Conservation (phyloP, 2,113 vertebrate species). For the Sander vitreus region DNA sequence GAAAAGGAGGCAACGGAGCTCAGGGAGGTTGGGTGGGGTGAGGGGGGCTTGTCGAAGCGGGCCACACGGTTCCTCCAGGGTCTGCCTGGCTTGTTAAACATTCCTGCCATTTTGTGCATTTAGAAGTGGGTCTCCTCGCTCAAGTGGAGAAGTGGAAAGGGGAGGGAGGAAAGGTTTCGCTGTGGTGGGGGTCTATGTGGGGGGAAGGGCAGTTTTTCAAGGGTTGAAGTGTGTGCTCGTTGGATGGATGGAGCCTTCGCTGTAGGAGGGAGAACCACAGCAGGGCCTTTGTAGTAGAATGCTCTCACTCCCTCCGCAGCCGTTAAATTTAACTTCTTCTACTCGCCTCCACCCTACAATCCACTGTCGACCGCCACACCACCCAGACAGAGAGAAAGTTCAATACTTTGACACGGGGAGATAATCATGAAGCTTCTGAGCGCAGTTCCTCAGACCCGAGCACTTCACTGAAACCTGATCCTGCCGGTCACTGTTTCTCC, state of each 20-base stretch:
- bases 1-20: constrained; percentile 24
- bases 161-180: constrained; percentile 57
- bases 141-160: constrained; percentile 70
- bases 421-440: constrained; percentile 45
- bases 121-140: constrained; percentile 77
- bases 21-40: constrained; percentile 8
- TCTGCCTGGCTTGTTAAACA: constrained; percentile 76
- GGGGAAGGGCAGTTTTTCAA: constrained; percentile 54
- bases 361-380: constrained; percentile 47
- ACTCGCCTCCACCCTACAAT: constrained; percentile 25
- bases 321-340: constrained; percentile 49
- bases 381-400: constrained; percentile 51
- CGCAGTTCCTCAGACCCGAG: constrained; percentile 10
- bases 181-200: constrained; percentile 45
- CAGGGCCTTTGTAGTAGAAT: constrained; percentile 54
- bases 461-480: constrained; percentile 61
- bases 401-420: constrained; percentile 51
- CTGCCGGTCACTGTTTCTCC: neutral
- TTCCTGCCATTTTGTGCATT: constrained; percentile 84
- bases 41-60: neutral
- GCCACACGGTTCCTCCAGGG: constrained; percentile 53
- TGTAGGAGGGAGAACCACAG: constrained; percentile 55
- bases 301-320: constrained; percentile 64
- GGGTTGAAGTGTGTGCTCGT: constrained; percentile 63
- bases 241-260: constrained; percentile 46